These are phyloP conservation scores for Stichodactyla helianthus DNA, from an alignment of 64 coral and sea anemone genomes.

Conservation along the genomic window DNA sequence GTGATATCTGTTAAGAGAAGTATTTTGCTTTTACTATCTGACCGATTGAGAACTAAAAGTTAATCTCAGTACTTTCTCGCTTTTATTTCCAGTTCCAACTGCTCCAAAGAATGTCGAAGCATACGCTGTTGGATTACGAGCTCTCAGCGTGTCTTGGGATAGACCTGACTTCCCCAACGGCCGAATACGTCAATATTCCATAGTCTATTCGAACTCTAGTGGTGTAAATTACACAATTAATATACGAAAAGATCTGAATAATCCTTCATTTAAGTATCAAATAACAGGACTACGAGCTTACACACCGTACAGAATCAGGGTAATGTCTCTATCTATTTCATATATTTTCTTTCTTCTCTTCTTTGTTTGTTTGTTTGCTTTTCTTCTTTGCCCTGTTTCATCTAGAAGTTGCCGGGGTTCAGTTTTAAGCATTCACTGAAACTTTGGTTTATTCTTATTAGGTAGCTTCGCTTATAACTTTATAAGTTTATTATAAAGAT, in stretches of 20 bases:
- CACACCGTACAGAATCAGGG: slow-evolving; percentile 29
- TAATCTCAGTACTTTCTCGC: not conserved
- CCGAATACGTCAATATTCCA: slow-evolving; percentile 52
- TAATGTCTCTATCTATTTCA: not conserved
- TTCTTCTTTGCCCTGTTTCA: not conserved
- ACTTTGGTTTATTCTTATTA: too few relatives aligned
- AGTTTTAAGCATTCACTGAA: too few relatives aligned
- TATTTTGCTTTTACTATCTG: not conserved
- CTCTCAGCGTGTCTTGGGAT: slow-evolving; percentile 52
- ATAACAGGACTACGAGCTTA: slow-evolving; percentile 23
- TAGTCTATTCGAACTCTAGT: slow-evolving; percentile 51
- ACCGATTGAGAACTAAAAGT: not conserved
- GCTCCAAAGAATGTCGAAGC: slow-evolving; percentile 51
- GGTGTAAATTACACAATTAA: slow-evolving; percentile 31
- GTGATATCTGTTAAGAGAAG: not conserved
- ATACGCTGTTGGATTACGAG: slow-evolving; percentile 6
- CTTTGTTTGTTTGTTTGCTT: not conserved
- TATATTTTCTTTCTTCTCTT: too few relatives aligned
- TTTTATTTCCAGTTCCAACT: slow-evolving; percentile 44
- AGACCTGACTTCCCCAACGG: slow-evolving; percentile 60
- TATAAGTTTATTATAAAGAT: too few relatives aligned
- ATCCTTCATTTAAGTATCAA: slow-evolving; percentile 25
- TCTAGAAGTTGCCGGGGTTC: too few relatives aligned
- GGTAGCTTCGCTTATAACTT: too few relatives aligned
- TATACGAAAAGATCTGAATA: slow-evolving; percentile 22